Percentiles rank a stretch among this genome's conserved stretches.
phyloP scores from a whole-genome alignment of 2,888 invertebrate species.

The Fragum sueziense region DNA sequence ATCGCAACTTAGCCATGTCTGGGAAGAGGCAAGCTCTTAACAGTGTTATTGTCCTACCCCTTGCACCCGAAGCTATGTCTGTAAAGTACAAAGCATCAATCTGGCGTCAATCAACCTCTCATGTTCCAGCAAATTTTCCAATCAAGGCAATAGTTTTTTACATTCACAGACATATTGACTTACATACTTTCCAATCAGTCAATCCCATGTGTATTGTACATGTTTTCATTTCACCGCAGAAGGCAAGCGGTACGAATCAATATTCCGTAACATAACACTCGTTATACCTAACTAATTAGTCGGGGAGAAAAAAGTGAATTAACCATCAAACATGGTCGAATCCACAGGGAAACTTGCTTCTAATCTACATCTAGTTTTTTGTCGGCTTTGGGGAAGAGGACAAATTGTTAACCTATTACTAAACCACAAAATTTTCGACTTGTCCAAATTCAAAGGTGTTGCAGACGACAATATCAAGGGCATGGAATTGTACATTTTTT shows the following conservation, averaged over 20 bases:
- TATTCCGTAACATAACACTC: neutral
- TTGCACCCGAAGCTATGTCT: too few relatives aligned
- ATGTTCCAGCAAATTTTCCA: neutral
- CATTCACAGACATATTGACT: slow-evolving; percentile 1
- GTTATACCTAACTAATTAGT: slow-evolving; percentile 7
- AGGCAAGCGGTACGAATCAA: neutral
- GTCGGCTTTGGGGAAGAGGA: too few relatives aligned
- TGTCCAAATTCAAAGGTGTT: too few relatives aligned
- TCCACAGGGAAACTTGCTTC: too few relatives aligned
- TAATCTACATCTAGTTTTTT: too few relatives aligned
- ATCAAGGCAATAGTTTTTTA: neutral
- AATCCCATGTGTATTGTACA: neutral
- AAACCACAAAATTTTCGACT: too few relatives aligned
- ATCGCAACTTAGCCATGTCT: too few relatives aligned
- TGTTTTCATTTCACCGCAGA: neutral
- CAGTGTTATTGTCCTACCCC: too few relatives aligned
- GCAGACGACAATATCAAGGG: too few relatives aligned
- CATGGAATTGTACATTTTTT: too few relatives aligned
- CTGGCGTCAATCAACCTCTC: neutral
- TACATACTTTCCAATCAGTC: neutral
- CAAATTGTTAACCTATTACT: too few relatives aligned
- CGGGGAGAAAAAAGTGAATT: neutral
- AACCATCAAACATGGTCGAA: neutral
- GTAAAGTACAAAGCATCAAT: neutral
- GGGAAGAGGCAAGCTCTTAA: too few relatives aligned